Percentiles rank a stretch among this genome's conserved stretches.
Conservation (phyloP, 2,797 vertebrate species). For the Xiphorhynchus erythropygius region DNA sequence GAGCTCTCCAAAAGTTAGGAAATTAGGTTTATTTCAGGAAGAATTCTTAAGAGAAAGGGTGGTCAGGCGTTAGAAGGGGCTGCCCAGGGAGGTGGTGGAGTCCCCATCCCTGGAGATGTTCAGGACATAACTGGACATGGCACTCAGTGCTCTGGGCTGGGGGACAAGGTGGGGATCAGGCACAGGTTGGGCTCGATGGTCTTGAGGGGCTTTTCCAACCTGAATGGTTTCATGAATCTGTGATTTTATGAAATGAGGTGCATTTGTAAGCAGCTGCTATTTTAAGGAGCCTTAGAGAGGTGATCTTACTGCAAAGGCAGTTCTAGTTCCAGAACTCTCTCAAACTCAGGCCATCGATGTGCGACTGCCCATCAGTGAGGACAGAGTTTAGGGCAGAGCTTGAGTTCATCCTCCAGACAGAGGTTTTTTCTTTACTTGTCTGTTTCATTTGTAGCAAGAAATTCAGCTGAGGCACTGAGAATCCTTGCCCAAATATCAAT, state of each 20-base stretch:
- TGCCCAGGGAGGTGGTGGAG: not conserved
- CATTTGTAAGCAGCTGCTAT: not conserved
- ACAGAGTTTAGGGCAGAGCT: not conserved
- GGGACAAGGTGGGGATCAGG: rapidly evolving
- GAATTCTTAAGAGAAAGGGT: not conserved
- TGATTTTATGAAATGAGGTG: not conserved
- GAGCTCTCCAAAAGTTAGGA: not conserved
- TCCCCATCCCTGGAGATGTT: not conserved
- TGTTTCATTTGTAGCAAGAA: not conserved
- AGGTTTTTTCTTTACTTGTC: not conserved
- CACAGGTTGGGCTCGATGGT: not conserved
- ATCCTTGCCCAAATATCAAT: not conserved
- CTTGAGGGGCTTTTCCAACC: not conserved
- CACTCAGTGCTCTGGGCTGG: not conserved
- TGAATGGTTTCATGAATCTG: not conserved
- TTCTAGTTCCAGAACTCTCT: not conserved
- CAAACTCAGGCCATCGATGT: not conserved
- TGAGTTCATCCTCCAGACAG: not conserved
- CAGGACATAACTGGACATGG: not conserved
- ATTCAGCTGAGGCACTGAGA: not conserved
- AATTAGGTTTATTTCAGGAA: not conserved
- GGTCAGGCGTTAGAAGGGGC: not conserved
- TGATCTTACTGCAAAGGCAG: not conserved
- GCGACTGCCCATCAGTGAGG: not conserved
- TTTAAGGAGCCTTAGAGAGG: not conserved